phyloP scores from a whole-genome alignment of 2,888 invertebrate genomes.

The Achlya flavicornis region DNA sequence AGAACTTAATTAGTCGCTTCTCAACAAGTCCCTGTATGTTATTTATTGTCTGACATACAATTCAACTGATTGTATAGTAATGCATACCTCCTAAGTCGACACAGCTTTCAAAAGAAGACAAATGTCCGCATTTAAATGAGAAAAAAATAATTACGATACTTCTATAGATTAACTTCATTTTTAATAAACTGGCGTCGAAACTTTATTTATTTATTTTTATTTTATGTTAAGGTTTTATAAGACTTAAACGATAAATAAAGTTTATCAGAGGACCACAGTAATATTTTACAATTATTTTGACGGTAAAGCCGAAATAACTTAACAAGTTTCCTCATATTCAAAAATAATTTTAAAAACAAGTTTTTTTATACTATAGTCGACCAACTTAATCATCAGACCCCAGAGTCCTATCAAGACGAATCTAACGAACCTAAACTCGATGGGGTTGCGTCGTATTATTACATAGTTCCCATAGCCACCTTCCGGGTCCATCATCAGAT shows the following conservation, averaged over 20 bases:
- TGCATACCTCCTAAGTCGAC: slow-evolving; percentile 59
- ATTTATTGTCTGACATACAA: slow-evolving; percentile 73
- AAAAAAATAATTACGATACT: slow-evolving; percentile 36
- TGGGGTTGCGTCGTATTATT: too few relatives aligned
- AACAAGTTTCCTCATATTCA: neutral
- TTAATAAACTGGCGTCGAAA: slow-evolving; percentile 24
- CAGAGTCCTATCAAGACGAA: too few relatives aligned
- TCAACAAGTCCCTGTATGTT: slow-evolving; percentile 65
- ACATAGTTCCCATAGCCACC: too few relatives aligned
- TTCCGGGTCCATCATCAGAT: too few relatives aligned
- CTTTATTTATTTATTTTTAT: slow-evolving; percentile 30
- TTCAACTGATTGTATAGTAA: slow-evolving; percentile 65
- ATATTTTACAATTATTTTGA: neutral
- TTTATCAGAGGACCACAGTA: neutral
- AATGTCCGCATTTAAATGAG: slow-evolving; percentile 36
- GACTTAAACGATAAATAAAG: slow-evolving; percentile 1
- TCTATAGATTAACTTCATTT: slow-evolving; percentile 26
- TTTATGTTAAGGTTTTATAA: neutral
- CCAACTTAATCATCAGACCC: too few relatives aligned
- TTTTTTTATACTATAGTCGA: too few relatives aligned
- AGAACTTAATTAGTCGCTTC: slow-evolving; percentile 80
- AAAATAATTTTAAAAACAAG: too few relatives aligned
- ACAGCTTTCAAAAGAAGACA: slow-evolving; percentile 52
- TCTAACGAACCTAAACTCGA: too few relatives aligned
- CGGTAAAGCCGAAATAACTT: neutral